Evolutionary conservation across 2,797 vertebrate species (phyloP), one percentile per base, ranked within the genome.

Genomic region (Rhinogobio ventralis): DNA sequence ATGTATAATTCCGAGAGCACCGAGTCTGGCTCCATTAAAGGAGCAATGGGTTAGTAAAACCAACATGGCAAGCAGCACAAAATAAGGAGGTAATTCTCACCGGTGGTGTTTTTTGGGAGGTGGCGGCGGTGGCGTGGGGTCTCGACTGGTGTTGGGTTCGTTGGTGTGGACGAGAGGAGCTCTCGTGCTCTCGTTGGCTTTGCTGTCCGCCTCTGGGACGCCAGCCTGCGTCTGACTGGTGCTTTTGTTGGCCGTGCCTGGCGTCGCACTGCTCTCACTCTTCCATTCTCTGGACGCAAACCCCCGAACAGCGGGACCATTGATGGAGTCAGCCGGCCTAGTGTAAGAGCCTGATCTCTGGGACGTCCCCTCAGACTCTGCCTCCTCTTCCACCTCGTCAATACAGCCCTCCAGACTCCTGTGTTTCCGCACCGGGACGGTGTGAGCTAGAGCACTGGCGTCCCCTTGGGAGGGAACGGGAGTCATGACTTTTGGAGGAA

Each of bases 41-140:
- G 10, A 33, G 23, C 30, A 23, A 60, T 17, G 7, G 49, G 20
- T 55, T 23, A 55, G 53, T 23, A 55, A 55, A 20, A 53, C 51
- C 68, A 45, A 28, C 39, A 42, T n/a, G 33, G 3, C 14, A 25
- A 62, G 15, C 23, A 7, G 2, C 17, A 39, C 3, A 36, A 14
- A 17, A 39, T 45, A 33, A 51, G 49, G 1, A 67, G 19, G 15
- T 1, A 13, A 3, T 28, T 81, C 94, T 94, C 95, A 97, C 97
- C 97, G 95, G 72, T 96, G 94, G 85, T 97, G 97, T 0, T 96
- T 96, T 91, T 96, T 96, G 2, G 98, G 98, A 0, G 97, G 98
- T 0, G 97, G 98, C 0, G 97, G 97, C 0, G 97, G 97, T 0
- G 96, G 96, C 8, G 89, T 93, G 81, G 96, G 92, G 6, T 95